Conservation (phyloP, 2,888 invertebrate species). For the Leptinotarsa juncta region DNA sequence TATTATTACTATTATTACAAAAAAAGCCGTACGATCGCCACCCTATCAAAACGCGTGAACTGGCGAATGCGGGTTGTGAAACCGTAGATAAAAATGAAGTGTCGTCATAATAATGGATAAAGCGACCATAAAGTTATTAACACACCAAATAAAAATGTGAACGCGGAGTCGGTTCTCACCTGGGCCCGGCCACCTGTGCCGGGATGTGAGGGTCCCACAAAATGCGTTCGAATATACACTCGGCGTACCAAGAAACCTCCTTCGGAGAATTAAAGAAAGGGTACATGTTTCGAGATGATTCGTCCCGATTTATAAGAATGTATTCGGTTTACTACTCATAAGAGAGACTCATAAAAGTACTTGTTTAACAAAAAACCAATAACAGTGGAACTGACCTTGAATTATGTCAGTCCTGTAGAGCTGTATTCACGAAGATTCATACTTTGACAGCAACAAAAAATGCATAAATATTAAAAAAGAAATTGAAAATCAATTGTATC, state of each 20-base stretch:
- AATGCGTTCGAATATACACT: conserved; percentile 11
- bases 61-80: conserved; percentile 28
- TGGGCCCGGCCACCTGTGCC: conserved; percentile 24
- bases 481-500: too few relatives aligned
- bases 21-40: neutral
- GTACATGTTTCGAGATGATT: neutral
- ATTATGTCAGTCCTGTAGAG: too few relatives aligned
- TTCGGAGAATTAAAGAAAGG: neutral
- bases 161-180: conserved; percentile 23
- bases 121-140: conserved; percentile 26
- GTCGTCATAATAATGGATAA: conserved; percentile 29
- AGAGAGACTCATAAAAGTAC: too few relatives aligned
- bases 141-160: conserved; percentile 23
- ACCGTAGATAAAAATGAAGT: conserved; percentile 28
- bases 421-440: too few relatives aligned
- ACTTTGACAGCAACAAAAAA: too few relatives aligned
- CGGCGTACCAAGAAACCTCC: neutral
- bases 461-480: too few relatives aligned
- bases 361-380: too few relatives aligned
- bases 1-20: too few relatives aligned
- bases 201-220: neutral
- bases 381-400: too few relatives aligned
- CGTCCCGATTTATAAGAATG: too few relatives aligned
- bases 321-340: too few relatives aligned
- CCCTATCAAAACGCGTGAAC: conserved; percentile 15